Evolutionary conservation across 1,140 invertebrate species (phyloP), one percentile per base, ranked within the genome.

Genomic region (Adelges cooleyi): DNA sequence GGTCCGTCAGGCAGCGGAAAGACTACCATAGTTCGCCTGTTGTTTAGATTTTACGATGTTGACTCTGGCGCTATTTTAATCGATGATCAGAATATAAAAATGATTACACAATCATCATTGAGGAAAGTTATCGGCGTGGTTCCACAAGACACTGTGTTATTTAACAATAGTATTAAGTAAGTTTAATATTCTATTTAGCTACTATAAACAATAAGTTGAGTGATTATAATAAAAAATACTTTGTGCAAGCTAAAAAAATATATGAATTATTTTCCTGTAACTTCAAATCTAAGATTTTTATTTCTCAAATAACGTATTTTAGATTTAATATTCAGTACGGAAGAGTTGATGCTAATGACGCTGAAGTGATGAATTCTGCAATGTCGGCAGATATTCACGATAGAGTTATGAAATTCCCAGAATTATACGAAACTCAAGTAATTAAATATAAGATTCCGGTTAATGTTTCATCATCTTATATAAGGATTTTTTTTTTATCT

Each of bases 311-410:
- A 33, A 6, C 5, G 11, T 33, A 33, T 74, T 75, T 50, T 70
- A 87, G 86, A 69, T 96, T 94, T 74, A 99, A 99, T 74, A 98
- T 99, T 67, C 85, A 87, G 56, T 99, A 98, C 77, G 95, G 94
- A 13, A 81, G 84, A 70, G 78, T 90, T 18, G 80, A 79, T 29
- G 87, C 93, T 5, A 75, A 80, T 1, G 85, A 92, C 65, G 82
- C 84, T 17, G 93, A 96, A 69, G 81, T 98, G 1, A 86, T 91
- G 67, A 81, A 87, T 36, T 93, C 95, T 51, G 91, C 95, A 0
- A 85, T 84, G 72, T 84, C 85, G 70, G 95, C 95, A 0, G 92
- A 97, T 71, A 97, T 98, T 71, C 95, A 98, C 73, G 86, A 94
- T 29, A 84, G 83, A 73, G 96, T 98, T 69, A 73, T 92, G 3